Conservation (phyloP, 2,888 invertebrate genomes). For the Phlogophora meticulosa region DNA sequence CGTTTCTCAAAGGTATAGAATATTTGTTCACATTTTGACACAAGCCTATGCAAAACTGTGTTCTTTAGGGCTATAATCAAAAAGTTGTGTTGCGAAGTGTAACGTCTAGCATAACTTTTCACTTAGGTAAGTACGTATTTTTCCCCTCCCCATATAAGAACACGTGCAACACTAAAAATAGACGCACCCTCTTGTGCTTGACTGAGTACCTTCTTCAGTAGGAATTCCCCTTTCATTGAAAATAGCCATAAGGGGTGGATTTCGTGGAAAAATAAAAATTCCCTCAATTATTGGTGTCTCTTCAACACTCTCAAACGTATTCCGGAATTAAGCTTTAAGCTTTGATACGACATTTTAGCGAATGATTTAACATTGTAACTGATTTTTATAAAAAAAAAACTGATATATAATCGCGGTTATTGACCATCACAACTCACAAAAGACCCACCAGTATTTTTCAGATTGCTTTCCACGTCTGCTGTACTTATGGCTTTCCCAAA, state of each 20-base stretch:
- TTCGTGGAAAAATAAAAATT: background rate
- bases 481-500: too few relatives aligned
- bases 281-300: background rate
- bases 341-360: background rate
- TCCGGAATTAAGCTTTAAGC: background rate
- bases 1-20: background rate
- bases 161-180: constrained; percentile 27
- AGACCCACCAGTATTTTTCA: background rate
- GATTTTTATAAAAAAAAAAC: background rate
- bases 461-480: background rate
- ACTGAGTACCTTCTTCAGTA: constrained; percentile 44
- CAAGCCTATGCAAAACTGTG: background rate
- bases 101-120: constrained; percentile 24
- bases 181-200: constrained; percentile 33
- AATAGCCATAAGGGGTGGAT: constrained; percentile 5
- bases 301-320: background rate
- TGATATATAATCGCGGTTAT: background rate
- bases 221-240: constrained; percentile 22
- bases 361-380: too few relatives aligned
- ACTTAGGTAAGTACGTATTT: constrained; percentile 9
- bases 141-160: constrained; percentile 14
- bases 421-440: background rate
- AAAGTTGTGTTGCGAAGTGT: constrained; percentile 19
- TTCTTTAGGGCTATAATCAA: background rate
- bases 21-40: background rate